Percentiles rank a stretch among this genome's conserved stretches.
These are phyloP conservation scores for Andrena trimmerana DNA, from an alignment of 2,888 invertebrate species.

Conservation along the genomic window DNA sequence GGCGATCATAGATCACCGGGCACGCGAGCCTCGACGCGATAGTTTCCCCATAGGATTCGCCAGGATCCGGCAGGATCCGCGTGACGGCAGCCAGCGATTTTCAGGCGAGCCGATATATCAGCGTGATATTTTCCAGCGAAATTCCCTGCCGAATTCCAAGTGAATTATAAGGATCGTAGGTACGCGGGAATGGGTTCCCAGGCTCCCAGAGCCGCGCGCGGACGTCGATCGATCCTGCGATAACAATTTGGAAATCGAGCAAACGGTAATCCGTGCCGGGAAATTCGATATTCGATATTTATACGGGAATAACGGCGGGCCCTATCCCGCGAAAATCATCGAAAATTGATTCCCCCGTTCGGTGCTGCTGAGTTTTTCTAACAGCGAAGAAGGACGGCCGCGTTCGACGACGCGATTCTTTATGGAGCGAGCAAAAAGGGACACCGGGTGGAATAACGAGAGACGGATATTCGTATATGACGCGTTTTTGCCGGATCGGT, in stretches of 20 bases:
- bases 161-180: conserved; percentile 53
- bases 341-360: neutral
- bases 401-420: neutral
- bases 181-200: conserved; percentile 14
- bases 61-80: conserved; percentile 3
- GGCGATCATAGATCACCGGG: conserved; percentile 14
- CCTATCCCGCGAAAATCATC: neutral
- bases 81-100: conserved; percentile 26
- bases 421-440: neutral
- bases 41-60: conserved; percentile 21
- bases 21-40: neutral
- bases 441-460: conserved; percentile 14
- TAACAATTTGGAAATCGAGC: conserved; percentile 38
- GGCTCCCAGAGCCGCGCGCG: neutral
- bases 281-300: conserved; percentile 44
- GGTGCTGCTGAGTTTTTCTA: neutral
- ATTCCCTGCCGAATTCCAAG: conserved; percentile 44
- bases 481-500: conserved; percentile 39
- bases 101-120: conserved; percentile 26
- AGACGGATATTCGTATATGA: conserved; percentile 37
- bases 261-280: conserved; percentile 33
- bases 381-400: neutral
- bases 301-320: neutral
- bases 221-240: conserved; percentile 35
- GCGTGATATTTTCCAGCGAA: conserved; percentile 35